Conservation (phyloP, 2,888 invertebrate genomes). For the Drosophila stalkeri region DNA sequence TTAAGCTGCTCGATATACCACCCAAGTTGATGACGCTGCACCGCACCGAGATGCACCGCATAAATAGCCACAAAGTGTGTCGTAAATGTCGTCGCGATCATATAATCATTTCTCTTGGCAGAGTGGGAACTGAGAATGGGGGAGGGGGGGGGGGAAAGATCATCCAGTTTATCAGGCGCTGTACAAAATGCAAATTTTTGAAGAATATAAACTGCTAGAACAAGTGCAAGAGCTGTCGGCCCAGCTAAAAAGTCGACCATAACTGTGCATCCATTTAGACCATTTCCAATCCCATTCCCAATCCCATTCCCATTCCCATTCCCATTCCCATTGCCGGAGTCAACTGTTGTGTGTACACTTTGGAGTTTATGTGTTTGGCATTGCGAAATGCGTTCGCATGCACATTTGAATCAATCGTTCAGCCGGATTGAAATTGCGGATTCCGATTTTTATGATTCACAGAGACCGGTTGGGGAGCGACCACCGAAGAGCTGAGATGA, state of each 20-base stretch:
- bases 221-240: conserved; percentile 63
- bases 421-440: conserved; percentile 43
- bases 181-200: conserved; percentile 70
- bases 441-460: conserved; percentile 55
- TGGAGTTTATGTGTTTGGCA: conserved; percentile 68
- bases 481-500: conserved; percentile 1
- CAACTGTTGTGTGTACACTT: conserved; percentile 62
- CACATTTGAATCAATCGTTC: conserved; percentile 78
- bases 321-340: conserved; percentile 36
- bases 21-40: conserved; percentile 62
- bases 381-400: conserved; percentile 75
- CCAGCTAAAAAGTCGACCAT: conserved; percentile 27
- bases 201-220: conserved; percentile 64
- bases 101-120: conserved; percentile 61
- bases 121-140: neutral
- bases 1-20: conserved; percentile 73
- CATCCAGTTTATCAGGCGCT: conserved; percentile 60
- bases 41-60: conserved; percentile 70
- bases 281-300: conserved; percentile 23
- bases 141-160: neutral
- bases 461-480: conserved; percentile 59
- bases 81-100: conserved; percentile 77
- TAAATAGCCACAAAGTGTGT: conserved; percentile 81
- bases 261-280: conserved; percentile 53
- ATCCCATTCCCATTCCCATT: conserved; percentile 24